phyloP scores from a whole-genome alignment of 2,113 vertebrate species.

The Caranx ignobilis region DNA sequence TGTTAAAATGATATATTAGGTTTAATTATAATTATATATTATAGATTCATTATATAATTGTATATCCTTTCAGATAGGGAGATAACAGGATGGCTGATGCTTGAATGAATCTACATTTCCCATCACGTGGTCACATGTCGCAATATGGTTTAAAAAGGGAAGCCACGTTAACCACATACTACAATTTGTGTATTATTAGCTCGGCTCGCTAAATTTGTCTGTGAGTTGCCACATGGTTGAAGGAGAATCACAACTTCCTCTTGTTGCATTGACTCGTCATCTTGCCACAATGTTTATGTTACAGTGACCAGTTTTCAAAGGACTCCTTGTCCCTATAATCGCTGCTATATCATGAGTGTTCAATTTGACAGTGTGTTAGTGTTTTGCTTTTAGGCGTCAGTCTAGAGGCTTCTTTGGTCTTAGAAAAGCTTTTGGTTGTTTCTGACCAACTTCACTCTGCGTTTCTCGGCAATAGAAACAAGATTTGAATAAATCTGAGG shows the following conservation, averaged over 20 bases:
- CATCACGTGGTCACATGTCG: slow-evolving; percentile 12
- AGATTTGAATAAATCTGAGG: neutral
- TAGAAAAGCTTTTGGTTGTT: neutral
- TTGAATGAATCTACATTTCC: slow-evolving; percentile 39
- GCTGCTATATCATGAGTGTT: neutral
- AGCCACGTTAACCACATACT: slow-evolving; percentile 21
- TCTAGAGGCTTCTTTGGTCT: neutral
- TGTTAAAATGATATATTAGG: neutral
- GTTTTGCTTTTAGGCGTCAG: neutral
- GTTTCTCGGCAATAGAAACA: neutral
- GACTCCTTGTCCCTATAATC: neutral
- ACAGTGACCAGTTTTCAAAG: slow-evolving; percentile 16
- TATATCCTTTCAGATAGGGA: neutral
- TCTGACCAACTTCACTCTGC: neutral
- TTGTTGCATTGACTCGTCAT: slow-evolving; percentile 11
- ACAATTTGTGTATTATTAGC: slow-evolving; percentile 37
- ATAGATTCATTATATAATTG: too few relatives aligned
- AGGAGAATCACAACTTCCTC: slow-evolving; percentile 13
- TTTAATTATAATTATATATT: neutral
- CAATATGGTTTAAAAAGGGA: slow-evolving; percentile 45
- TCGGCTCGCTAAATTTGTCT: slow-evolving; percentile 33
- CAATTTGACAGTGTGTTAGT: neutral
- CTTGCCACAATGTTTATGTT: neutral
- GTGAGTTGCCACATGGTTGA: slow-evolving; percentile 38
- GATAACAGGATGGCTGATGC: neutral